These are phyloP conservation scores for Nemoura dubitans DNA, from an alignment of 2,888 invertebrate genomes.

Conservation along the genomic window DNA sequence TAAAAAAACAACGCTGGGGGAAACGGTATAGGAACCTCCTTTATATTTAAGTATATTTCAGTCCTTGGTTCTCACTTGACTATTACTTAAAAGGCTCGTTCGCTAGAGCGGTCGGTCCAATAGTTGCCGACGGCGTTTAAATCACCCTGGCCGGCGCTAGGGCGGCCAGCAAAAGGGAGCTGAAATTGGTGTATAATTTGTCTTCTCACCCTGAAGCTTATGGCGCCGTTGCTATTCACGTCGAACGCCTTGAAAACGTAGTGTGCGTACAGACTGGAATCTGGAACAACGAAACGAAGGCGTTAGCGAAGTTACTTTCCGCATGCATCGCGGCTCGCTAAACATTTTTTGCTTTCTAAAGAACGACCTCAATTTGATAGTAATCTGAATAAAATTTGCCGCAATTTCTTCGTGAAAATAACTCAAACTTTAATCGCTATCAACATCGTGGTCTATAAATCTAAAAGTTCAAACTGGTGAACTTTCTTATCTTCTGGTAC, in stretches of 20 bases:
- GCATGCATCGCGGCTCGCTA: neutral
- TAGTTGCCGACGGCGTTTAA: neutral
- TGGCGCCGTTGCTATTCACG: conserved; percentile 95
- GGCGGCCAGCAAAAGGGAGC: neutral
- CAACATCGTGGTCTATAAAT: conserved; percentile 1
- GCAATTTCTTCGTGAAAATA: neutral
- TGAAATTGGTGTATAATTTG: neutral
- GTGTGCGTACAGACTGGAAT: conserved; percentile 95
- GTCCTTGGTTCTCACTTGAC: neutral
- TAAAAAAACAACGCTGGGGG: conserved; percentile 46
- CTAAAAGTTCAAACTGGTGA: neutral
- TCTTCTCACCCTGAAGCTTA: conserved; percentile 93
- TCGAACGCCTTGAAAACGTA: conserved; percentile 99
- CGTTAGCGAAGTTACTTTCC: neutral
- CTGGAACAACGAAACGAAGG: conserved; percentile 63
- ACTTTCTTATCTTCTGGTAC: neutral
- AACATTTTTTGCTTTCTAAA: neutral
- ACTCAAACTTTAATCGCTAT: conserved; percentile 12
- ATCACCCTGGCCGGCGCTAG: neutral
- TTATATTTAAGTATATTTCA: neutral
- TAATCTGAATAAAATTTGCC: conserved; percentile 5
- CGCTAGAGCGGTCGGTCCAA: neutral
- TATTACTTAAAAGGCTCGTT: neutral
- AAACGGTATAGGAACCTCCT: neutral
- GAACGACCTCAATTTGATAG: conserved; percentile 5